These are phyloP conservation scores for Gallinago nigripennis DNA, from an alignment of 2,797 vertebrate species.

Conservation along the genomic window DNA sequence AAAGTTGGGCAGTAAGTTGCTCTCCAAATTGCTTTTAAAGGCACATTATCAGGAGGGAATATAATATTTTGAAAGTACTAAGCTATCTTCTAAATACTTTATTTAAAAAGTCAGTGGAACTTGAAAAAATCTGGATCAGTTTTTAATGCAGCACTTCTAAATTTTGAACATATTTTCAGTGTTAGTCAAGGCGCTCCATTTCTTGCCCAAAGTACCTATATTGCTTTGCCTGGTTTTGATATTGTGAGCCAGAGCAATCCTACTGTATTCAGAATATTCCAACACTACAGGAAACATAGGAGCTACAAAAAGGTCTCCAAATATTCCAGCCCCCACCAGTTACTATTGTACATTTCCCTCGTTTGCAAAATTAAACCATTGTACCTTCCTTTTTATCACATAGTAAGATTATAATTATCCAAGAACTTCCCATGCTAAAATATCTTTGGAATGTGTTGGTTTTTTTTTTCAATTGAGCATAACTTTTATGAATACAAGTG, in stretches of 20 bases:
- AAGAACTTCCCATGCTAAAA: neutral
- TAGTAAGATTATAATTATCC: neutral
- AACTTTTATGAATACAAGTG: neutral
- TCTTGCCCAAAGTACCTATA: neutral
- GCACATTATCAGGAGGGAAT: constrained; percentile 32
- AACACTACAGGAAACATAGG: neutral
- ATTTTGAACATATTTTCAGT: neutral
- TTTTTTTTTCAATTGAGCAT: neutral
- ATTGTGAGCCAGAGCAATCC: neutral
- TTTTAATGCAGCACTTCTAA: neutral
- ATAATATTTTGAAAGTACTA: neutral
- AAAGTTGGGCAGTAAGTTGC: constrained; percentile 65
- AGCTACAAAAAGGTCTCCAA: neutral
- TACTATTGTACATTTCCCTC: neutral
- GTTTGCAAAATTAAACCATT: neutral
- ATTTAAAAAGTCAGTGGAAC: neutral
- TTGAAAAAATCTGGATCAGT: neutral
- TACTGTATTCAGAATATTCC: neutral
- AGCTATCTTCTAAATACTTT: neutral
- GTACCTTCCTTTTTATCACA: neutral
- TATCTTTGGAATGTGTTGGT: neutral
- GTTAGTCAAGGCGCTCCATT: rapidly evolving
- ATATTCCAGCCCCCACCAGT: rapidly evolving
- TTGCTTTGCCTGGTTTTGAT: neutral
- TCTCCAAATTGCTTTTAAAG: constrained; percentile 66